Conservation (phyloP, 2,113 vertebrate genomes). For the Phalacrocorax pelagicus region DNA sequence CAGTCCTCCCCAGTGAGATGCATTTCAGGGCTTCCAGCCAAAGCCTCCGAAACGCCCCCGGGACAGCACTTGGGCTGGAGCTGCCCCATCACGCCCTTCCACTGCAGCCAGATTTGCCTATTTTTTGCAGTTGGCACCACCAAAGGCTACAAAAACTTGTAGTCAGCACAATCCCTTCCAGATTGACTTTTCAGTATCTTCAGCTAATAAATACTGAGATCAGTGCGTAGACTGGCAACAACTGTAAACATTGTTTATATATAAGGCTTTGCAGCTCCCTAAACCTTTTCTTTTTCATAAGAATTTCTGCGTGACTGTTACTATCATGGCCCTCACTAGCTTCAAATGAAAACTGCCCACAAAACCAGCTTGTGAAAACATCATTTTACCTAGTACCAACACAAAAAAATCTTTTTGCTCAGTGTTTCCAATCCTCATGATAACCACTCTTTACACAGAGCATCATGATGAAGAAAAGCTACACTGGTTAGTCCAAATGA, state of each 20-base stretch:
- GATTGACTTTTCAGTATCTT: background rate
- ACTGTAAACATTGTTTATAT: background rate
- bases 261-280: background rate
- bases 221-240: background rate
- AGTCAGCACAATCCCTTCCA: constrained; percentile 40
- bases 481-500: background rate
- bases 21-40: constrained; percentile 33
- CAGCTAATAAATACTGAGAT: background rate
- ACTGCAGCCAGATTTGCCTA: background rate
- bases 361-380: background rate
- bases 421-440: background rate
- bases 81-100: constrained; percentile 26
- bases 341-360: background rate
- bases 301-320: background rate
- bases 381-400: background rate
- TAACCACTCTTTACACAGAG: background rate
- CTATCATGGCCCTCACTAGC: background rate
- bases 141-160: constrained; percentile 26
- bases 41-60: background rate
- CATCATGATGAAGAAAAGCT: background rate
- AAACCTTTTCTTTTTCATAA: background rate
- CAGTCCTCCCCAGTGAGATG: background rate
- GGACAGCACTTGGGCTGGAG: constrained; percentile 25
- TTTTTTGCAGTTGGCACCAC: constrained; percentile 51
- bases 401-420: background rate